Evolutionary conservation across 2,797 vertebrate species (phyloP).

Genomic region (Clarias laeviceps): DNA sequence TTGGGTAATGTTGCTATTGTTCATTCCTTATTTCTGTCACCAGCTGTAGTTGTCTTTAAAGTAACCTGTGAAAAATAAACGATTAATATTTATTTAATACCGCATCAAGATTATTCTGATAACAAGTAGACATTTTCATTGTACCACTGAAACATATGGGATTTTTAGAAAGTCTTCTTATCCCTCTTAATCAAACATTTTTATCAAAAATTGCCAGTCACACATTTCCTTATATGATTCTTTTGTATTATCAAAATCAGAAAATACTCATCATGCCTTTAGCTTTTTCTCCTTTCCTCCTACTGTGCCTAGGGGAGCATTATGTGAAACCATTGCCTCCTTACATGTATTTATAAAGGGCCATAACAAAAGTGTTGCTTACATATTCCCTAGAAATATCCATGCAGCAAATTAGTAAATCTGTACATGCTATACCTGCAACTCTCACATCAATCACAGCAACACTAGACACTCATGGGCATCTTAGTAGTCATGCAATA

Average conservation of each 20-base stretch:
- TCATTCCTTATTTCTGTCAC: conserved; percentile 17
- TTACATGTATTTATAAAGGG: background rate
- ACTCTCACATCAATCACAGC: too few relatives aligned
- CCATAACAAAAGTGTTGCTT: background rate
- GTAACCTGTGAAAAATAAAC: background rate
- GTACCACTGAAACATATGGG: background rate
- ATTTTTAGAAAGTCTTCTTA: background rate
- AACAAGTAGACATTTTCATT: background rate
- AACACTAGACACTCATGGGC: too few relatives aligned
- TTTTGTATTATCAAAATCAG: background rate
- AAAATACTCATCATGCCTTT: background rate
- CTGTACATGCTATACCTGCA: too few relatives aligned
- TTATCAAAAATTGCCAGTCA: background rate
- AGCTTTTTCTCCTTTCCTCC: background rate
- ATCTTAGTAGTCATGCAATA: too few relatives aligned
- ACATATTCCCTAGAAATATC: too few relatives aligned
- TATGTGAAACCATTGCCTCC: background rate
- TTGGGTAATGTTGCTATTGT: conserved; percentile 37
- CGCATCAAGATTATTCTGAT: background rate
- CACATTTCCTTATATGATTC: background rate
- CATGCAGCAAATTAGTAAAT: background rate
- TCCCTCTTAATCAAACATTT: background rate
- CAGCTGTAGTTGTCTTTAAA: background rate
- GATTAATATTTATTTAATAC: background rate
- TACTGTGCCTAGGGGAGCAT: background rate